phyloP scores from a whole-genome alignment of 2,888 invertebrate genomes.

The Apotomis turbidana region DNA sequence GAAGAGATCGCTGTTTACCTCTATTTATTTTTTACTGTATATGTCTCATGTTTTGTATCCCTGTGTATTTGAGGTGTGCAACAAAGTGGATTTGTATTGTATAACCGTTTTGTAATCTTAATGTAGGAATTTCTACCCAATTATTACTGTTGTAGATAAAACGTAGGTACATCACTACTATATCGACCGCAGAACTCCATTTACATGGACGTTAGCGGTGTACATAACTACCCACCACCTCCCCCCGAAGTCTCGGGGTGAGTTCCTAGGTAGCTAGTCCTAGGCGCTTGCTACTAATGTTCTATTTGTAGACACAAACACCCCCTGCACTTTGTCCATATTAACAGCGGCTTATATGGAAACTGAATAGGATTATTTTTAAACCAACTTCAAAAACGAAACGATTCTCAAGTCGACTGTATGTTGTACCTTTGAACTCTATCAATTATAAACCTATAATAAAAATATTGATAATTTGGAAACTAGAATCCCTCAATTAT shows the following conservation, averaged over 20 bases:
- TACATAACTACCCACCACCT: constrained; percentile 51
- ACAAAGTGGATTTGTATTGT: no score
- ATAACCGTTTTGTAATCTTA: no score
- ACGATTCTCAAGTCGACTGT: no score
- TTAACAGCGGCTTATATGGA: background rate
- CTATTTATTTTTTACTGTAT: no score
- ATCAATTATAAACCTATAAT: no score
- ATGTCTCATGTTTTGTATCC: no score
- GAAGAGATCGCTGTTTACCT: no score
- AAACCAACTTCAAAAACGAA: no score
- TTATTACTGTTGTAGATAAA: constrained; percentile 19
- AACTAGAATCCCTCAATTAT: no score
- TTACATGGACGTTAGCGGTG: constrained; percentile 58
- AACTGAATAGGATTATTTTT: background rate
- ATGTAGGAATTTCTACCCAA: background rate
- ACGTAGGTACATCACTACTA: constrained; percentile 54
- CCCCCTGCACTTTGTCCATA: constrained; percentile 1
- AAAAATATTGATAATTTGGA: no score
- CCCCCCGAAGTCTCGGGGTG: constrained; percentile 44
- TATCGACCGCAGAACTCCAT: constrained; percentile 69
- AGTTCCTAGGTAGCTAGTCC: constrained; percentile 18
- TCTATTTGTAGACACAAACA: constrained; percentile 11
- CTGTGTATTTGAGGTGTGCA: no score
- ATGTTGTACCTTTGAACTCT: no score
- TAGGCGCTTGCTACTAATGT: constrained; percentile 24